A percentile compares a stretch with the other conserved stretches of the same genome.
These are phyloP conservation scores for Pipistrellus pipistrellus DNA, from an alignment of 2,797 vertebrate genomes.

Conservation along the genomic window DNA sequence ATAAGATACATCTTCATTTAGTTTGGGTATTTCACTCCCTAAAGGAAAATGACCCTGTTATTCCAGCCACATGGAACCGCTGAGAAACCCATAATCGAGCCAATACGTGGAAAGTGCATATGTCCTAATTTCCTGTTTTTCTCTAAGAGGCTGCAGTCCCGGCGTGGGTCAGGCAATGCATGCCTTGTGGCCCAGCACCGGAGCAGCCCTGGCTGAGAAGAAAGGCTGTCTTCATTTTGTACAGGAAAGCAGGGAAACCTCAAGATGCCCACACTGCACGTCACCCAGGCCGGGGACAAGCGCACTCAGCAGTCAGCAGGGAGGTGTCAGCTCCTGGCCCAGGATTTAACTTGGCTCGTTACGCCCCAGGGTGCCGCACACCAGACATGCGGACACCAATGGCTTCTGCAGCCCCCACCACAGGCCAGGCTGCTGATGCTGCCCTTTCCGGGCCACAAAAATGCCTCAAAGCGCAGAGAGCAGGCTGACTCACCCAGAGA, in stretches of 20 bases:
- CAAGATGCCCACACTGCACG: conserved; percentile 27
- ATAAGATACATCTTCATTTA: conserved; percentile 37
- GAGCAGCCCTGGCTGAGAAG: conserved; percentile 19
- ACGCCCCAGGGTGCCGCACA: background rate
- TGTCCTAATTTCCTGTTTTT: conserved; percentile 73
- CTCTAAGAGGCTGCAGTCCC: background rate
- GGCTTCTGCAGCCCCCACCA: background rate
- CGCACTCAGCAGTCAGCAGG: background rate
- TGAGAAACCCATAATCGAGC: conserved; percentile 4
- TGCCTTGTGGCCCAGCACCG: background rate
- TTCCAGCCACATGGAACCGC: conserved; percentile 53
- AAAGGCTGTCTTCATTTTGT: background rate
- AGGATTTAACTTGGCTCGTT: background rate
- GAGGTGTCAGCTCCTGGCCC: background rate
- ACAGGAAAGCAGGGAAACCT: background rate
- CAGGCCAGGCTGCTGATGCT: conserved; percentile 37
- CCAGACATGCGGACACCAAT: background rate
- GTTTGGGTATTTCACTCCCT: background rate
- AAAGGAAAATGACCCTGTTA: conserved; percentile 58
- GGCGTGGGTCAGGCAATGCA: background rate
- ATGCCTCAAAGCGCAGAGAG: background rate
- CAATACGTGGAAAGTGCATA: background rate
- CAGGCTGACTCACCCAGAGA: background rate
- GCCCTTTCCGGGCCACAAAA: conserved; percentile 41
- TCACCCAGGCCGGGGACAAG: background rate